phyloP scores from a whole-genome alignment of 1,140 invertebrate species.

The Drosophila pachea region DNA sequence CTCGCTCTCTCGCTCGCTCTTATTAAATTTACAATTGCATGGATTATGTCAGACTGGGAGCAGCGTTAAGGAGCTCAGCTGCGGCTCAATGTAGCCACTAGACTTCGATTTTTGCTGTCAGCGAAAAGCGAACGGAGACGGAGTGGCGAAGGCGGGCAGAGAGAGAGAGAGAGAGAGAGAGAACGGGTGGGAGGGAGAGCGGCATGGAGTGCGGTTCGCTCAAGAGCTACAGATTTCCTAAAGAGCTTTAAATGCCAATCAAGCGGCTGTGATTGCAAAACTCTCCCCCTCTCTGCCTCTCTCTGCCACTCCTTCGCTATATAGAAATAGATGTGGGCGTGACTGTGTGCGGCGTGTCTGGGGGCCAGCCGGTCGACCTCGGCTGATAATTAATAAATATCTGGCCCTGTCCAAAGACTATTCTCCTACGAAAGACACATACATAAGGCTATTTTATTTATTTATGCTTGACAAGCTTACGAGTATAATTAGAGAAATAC shows the following conservation, averaged over 20 bases:
- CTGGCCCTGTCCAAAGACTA: conserved; percentile 46
- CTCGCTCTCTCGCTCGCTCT: conserved; percentile 32
- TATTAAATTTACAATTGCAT: conserved; percentile 77
- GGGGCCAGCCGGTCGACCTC: conserved; percentile 29
- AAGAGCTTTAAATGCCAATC: conserved; percentile 76
- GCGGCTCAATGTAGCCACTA: conserved; percentile 70
- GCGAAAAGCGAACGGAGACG: conserved; percentile 17
- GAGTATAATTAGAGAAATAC: conserved; percentile 17
- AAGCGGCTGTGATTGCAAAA: conserved; percentile 58
- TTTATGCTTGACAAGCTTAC: conserved; percentile 16
- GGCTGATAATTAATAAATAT: conserved; percentile 73
- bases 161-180: too few relatives aligned
- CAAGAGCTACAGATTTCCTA: conserved; percentile 57
- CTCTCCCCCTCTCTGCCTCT: neutral
- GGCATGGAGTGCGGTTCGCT: conserved; percentile 20
- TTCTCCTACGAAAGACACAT: conserved; percentile 1
- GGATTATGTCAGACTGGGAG: conserved; percentile 70
- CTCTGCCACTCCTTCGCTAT: neutral
- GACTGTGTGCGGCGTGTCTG: conserved; percentile 27
- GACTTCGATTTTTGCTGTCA: conserved; percentile 71
- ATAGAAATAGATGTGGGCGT: conserved; percentile 4
- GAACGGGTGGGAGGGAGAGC: conserved; percentile 1
- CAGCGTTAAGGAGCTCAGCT: conserved; percentile 73
- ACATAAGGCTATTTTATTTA: conserved; percentile 2
- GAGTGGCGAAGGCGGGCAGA: too few relatives aligned